Evolutionary conservation across 1,140 invertebrate species (phyloP).

Genomic region (Maconellicoccus hirsutus): DNA sequence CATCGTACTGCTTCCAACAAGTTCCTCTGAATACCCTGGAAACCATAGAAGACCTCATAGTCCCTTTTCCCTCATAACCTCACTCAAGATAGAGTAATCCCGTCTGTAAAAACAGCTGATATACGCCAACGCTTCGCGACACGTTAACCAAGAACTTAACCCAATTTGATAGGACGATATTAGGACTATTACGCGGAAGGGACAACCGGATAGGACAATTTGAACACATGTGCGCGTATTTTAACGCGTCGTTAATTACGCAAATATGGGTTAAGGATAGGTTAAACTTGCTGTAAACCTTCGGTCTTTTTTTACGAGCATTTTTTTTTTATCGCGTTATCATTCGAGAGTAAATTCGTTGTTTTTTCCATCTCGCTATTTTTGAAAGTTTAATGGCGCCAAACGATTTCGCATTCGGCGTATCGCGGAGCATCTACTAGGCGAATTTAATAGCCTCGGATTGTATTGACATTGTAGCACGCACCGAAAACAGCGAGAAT

Average conservation of each 20-base stretch:
- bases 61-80: too few relatives aligned
- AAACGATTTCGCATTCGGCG: neutral
- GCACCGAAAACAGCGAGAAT: neutral
- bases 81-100: too few relatives aligned
- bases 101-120: too few relatives aligned
- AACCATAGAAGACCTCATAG: too few relatives aligned
- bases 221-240: neutral
- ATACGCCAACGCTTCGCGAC: too few relatives aligned
- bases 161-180: too few relatives aligned
- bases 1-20: too few relatives aligned
- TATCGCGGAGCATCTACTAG: neutral
- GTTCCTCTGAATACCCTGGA: too few relatives aligned
- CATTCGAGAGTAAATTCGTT: neutral
- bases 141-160: too few relatives aligned
- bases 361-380: neutral
- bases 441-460: too few relatives aligned
- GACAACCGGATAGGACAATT: neutral
- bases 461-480: too few relatives aligned
- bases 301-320: neutral
- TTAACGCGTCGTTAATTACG: neutral
- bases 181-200: too few relatives aligned
- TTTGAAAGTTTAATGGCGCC: neutral
- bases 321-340: neutral
- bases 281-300: neutral
- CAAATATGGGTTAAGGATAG: conserved; percentile 3